Evolutionary conservation across 2,888 invertebrate species (phyloP).

Genomic region (Yponomeuta evonymella): DNA sequence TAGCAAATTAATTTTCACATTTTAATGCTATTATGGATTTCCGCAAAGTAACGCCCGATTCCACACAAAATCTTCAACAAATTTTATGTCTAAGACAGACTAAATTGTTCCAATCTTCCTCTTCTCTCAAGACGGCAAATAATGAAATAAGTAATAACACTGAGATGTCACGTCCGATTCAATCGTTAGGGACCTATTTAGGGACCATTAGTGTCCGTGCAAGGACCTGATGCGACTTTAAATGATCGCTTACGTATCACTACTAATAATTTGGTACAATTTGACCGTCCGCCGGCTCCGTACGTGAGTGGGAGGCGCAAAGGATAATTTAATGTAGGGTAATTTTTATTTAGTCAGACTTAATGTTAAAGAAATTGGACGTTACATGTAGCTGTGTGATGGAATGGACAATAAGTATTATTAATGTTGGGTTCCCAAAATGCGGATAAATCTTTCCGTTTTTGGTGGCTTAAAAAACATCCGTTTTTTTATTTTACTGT

Average conservation of each 20-base stretch:
- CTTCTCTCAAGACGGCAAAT: conserved; percentile 3
- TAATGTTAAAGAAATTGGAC: not conserved
- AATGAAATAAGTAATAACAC: conserved; percentile 17
- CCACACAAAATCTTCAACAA: too few species aligned
- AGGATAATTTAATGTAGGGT: conserved; percentile 13
- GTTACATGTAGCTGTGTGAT: not conserved
- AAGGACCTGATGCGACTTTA: conserved; percentile 35
- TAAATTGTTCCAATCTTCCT: not conserved
- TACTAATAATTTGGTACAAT: conserved; percentile 22
- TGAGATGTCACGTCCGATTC: conserved; percentile 29
- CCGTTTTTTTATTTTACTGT: not conserved
- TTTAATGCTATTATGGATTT: too few species aligned
- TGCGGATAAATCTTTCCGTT: not conserved
- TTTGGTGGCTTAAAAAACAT: not conserved
- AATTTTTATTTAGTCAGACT: conserved; percentile 5
- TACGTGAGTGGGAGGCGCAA: conserved; percentile 16
- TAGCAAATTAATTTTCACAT: too few species aligned
- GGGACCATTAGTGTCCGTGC: conserved; percentile 26
- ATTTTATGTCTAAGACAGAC: too few species aligned
- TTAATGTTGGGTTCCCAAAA: not conserved
- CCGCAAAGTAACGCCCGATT: too few species aligned
- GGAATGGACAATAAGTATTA: not conserved
- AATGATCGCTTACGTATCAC: conserved; percentile 35
- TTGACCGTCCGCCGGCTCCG: conserved; percentile 10
- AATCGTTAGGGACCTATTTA: conserved; percentile 12